Conservation (phyloP, 1,140 invertebrate genomes). For the Ceratitis capitata region DNA sequence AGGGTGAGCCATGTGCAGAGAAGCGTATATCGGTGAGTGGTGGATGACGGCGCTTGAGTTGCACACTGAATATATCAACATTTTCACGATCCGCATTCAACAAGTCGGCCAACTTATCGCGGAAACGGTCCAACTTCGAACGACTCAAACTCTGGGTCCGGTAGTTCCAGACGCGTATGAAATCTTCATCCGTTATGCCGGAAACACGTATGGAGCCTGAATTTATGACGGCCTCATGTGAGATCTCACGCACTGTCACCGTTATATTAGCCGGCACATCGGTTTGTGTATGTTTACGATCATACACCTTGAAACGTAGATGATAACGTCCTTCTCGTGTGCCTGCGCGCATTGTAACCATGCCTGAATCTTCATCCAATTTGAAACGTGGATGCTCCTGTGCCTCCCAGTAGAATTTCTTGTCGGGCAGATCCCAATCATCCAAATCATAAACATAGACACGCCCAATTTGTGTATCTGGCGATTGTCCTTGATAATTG, state of each 20-base stretch:
- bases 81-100: slow-evolving; percentile 86
- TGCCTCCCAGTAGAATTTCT: slow-evolving; percentile 94
- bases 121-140: slow-evolving; percentile 89
- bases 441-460: slow-evolving; percentile 97
- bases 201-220: slow-evolving; percentile 93
- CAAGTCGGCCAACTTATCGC: slow-evolving; percentile 86
- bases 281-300: slow-evolving; percentile 91
- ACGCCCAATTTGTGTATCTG: slow-evolving; percentile 91
- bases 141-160: slow-evolving; percentile 83
- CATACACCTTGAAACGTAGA: slow-evolving; percentile 91
- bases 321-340: slow-evolving; percentile 87
- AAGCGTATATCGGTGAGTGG: slow-evolving; percentile 93
- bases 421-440: slow-evolving; percentile 97
- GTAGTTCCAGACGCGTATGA: slow-evolving; percentile 93
- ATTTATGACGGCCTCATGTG: slow-evolving; percentile 93
- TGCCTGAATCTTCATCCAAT: slow-evolving; percentile 89
- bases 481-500: slow-evolving; percentile 92
- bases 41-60: slow-evolving; percentile 84
- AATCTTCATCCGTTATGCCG: slow-evolving; percentile 96
- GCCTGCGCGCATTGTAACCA: slow-evolving; percentile 93
- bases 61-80: slow-evolving; percentile 96
- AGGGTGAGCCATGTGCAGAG: slow-evolving; percentile 94
- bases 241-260: slow-evolving; percentile 91
- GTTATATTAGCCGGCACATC: slow-evolving; percentile 93
- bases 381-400: slow-evolving; percentile 85